A percentile compares a stretch with the other conserved stretches of the same genome.
Conservation (phyloP, 2,113 vertebrate species). For the Phalacrocorax carbo region DNA sequence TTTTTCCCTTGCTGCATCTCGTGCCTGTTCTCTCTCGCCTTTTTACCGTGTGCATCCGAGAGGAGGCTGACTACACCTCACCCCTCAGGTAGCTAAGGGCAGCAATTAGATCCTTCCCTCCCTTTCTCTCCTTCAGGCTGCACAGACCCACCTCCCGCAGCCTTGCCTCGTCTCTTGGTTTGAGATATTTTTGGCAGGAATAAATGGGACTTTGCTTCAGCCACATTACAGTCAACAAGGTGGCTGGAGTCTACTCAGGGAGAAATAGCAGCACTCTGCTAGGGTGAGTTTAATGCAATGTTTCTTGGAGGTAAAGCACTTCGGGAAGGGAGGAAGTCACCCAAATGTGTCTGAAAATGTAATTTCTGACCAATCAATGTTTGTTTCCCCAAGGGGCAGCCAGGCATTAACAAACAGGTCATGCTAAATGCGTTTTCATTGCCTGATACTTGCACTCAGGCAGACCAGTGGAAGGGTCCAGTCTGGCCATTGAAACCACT, state of each 20-base stretch:
- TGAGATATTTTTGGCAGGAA: conserved; percentile 5
- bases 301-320: background rate
- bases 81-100: accelerated
- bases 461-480: background rate
- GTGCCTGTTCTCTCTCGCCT: background rate
- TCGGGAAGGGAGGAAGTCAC: background rate
- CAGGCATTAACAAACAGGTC: background rate
- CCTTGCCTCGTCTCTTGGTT: background rate
- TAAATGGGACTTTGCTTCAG: conserved; percentile 10
- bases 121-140: background rate
- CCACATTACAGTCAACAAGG: background rate
- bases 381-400: background rate
- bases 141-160: background rate
- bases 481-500: background rate
- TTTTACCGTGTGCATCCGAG: accelerated
- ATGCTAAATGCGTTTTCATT: background rate
- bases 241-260: background rate
- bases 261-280: background rate
- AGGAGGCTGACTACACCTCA: background rate
- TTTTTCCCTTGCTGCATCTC: background rate
- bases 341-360: background rate
- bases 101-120: background rate
- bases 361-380: background rate
- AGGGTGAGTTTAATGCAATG: accelerated
- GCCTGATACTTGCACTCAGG: background rate